phyloP scores from a whole-genome alignment of 1,140 invertebrate genomes.

The Pentalonia nigronervosa region DNA sequence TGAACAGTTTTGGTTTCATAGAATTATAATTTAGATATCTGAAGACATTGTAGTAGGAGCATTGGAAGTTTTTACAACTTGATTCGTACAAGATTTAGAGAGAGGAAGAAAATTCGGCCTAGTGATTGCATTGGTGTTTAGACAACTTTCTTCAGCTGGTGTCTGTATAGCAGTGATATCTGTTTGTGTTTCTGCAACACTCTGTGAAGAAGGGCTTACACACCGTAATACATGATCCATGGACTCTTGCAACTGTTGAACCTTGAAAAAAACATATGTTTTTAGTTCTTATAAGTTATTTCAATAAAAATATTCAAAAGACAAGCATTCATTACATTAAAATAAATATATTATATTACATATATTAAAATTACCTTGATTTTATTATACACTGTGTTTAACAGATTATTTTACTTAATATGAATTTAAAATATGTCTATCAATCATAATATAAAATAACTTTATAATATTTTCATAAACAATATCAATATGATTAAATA shows the following conservation, averaged over 20 bases:
- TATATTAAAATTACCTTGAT: too few relatives aligned
- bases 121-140: background rate
- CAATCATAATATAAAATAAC: too few relatives aligned
- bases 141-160: conserved; percentile 63
- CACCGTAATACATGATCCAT: conserved; percentile 78
- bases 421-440: too few relatives aligned
- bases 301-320: background rate
- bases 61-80: background rate
- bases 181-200: conserved; percentile 72
- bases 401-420: too few relatives aligned
- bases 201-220: conserved; percentile 67
- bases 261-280: conserved; percentile 64
- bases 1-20: background rate
- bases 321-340: background rate
- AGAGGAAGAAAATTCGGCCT: conserved; percentile 47
- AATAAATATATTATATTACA: too few relatives aligned
- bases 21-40: background rate
- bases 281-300: too few relatives aligned
- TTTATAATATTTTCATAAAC: too few relatives aligned
- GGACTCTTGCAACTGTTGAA: conserved; percentile 77
- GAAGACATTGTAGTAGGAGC: background rate
- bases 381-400: too few relatives aligned
- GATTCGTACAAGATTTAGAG: background rate
- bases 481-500: too few relatives aligned
- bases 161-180: conserved; percentile 79